Base-by-base conservation (phyloP, 1,140 invertebrate species). In the Catajapyx aquilonaris region DNA sequence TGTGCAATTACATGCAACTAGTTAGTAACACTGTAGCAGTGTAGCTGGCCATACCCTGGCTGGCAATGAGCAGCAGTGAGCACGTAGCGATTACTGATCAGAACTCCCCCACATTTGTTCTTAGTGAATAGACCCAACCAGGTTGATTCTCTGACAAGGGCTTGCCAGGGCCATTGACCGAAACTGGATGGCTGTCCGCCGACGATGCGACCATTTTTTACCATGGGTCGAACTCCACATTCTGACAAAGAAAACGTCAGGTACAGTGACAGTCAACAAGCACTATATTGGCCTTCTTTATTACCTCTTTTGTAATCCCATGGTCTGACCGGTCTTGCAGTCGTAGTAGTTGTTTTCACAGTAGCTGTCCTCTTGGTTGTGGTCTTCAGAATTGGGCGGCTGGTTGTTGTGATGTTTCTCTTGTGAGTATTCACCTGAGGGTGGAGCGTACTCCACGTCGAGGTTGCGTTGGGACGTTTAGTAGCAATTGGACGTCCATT, bases 71-170 rank as follows among this genome's bases (percentile, higher is more conserved):
- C 87, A 0, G 87, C 86, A 0, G 85, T 91, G 37, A 83, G 73
- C 3, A 90, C 83, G 49, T 76, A 87, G 54, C 71, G 70, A 38
- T 71, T 74, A 5, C 78, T 81, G 44, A 87, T 84, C 2, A 93
- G 65, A 0, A 91, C 86, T 21, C 87, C 87, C 9, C 87, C 86
- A 52, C 86, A 93, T 57, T 93, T 93, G 53, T 91, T 90, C 55
- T 93, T 91, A n/a, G 84, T 86, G 53, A 90, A 88, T 1, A 91
- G 65, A 2, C 87, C 87, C 25, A 91, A 59, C 84, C 84, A 91
- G 0, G 84, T 87, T 4, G 83, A 77, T 56, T 93, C 87, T 36
- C 83, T 68, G 0, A 93, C 79, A 15, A 93, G 59, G 2, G 86
- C 85, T 53, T 91, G 85, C 87, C 86, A 93, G 0, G 86, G 86